A percentile compares a stretch with the other conserved stretches of the same genome.
Conservation (phyloP, 2,888 invertebrate genomes). For the Netelia fuscicornis region DNA sequence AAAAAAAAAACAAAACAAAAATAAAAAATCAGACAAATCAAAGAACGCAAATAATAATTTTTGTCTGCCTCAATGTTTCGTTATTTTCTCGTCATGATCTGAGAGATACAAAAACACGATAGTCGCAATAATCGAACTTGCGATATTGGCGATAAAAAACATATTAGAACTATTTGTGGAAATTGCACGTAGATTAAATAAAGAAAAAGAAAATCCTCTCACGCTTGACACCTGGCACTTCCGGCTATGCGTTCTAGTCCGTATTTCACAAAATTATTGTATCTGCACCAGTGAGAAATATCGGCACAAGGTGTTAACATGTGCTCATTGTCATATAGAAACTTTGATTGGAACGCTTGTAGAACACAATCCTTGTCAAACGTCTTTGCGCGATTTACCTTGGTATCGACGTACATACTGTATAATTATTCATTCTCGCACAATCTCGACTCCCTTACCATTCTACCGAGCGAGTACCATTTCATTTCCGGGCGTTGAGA, state of each 20-base stretch:
- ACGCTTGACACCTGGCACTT: slow-evolving; percentile 67
- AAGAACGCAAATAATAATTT: not conserved
- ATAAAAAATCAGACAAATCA: slow-evolving; percentile 4
- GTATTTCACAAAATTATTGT: slow-evolving; percentile 56
- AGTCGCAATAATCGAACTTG: slow-evolving; percentile 7
- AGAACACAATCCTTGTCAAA: slow-evolving; percentile 33
- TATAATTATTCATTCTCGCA: not conserved
- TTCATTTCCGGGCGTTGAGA: not conserved
- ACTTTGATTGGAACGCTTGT: slow-evolving; percentile 42
- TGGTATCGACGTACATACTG: slow-evolving; percentile 2
- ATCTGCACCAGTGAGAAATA: slow-evolving; percentile 57
- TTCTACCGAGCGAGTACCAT: not conserved
- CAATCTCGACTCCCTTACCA: not conserved
- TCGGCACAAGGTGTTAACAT: slow-evolving; percentile 37
- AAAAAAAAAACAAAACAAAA: not conserved
- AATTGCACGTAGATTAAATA: slow-evolving; percentile 63
- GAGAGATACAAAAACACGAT: not conserved
- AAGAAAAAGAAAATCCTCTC: slow-evolving; percentile 52
- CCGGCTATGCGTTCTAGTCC: slow-evolving; percentile 60
- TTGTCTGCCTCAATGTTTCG: not conserved
- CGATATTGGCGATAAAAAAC: slow-evolving; percentile 1
- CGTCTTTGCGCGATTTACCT: not conserved
- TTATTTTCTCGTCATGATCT: not conserved
- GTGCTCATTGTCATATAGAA: slow-evolving; percentile 54
- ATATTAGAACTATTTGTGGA: slow-evolving; percentile 25